Evolutionary conservation across 2,113 vertebrate genomes (phyloP), one percentile per base, ranked within the genome.

Genomic region (Tylochromis polylepis): DNA sequence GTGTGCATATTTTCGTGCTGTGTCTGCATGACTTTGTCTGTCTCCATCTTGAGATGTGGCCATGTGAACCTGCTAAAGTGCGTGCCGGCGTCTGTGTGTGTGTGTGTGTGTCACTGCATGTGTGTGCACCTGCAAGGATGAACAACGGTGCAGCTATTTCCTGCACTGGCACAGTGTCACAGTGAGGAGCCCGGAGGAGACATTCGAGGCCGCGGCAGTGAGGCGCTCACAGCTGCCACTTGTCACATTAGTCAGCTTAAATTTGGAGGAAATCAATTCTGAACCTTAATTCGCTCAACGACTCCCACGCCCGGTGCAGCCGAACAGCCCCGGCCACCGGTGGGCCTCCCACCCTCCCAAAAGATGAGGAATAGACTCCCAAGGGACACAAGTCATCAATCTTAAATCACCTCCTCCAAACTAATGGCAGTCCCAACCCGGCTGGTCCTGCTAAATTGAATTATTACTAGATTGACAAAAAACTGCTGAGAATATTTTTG

Each of bases 181-280:
- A 93, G 91, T 96, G 96, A 97, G 93, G 94, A 96, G 95, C 95
- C 96, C 95, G 95, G 95, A 96, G 94, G 96, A 96, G 96, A 96
- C 96, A 96, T 96, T 95, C 90, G 86, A 75, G 93, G 90, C 91
- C 82, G 60, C 83, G 88, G 91, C 84, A 57, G 84, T 93, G 93
- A 91, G 91, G 90, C 93, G 93, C 95, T 96, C 95, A 94, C 96
- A 96, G 95, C 95, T 96, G 96, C 94, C 94, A 95, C 96, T 96
- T 97, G 96, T 96, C 96, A 96, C 95, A 95, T 96, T 96, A 96
- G 95, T 96, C 95, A 94, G 94, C 95, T 96, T 93, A 93, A 91
- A 96, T 96, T 96, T 96, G 94, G 95, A 94, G 94, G 94, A 96
- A 96, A 96, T 96, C 95, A 96, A 96, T 96, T 96, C 94, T 81